Percentiles rank a stretch among this genome's conserved stretches.
phyloP scores from a whole-genome alignment of 2,888 invertebrate genomes.

The Melanostoma scalare region DNA sequence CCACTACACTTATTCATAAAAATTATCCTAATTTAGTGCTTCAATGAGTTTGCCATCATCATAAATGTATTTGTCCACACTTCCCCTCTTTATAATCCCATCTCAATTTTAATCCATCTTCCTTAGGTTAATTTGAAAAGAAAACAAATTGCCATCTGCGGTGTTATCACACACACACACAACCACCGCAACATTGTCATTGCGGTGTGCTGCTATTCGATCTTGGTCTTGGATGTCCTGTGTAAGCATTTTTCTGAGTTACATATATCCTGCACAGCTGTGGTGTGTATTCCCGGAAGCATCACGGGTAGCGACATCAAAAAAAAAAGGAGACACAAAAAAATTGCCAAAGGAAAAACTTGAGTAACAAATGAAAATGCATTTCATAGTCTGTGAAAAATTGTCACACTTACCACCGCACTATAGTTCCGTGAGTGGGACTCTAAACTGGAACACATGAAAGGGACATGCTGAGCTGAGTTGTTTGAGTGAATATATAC shows the following conservation, averaged over 20 bases:
- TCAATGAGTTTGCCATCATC: background rate
- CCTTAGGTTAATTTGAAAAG: conserved; percentile 66
- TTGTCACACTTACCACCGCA: conserved; percentile 53
- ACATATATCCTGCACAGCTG: conserved; percentile 21
- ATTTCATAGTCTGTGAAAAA: conserved; percentile 63
- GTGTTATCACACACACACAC: background rate
- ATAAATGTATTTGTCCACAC: conserved; percentile 17
- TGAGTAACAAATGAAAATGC: conserved; percentile 60
- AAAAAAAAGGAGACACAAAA: background rate
- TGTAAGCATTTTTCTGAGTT: conserved; percentile 23
- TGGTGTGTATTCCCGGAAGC: conserved; percentile 58
- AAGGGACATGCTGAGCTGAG: conserved; percentile 6
- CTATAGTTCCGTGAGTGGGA: conserved; percentile 32
- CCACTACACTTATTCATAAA: too few relatives aligned
- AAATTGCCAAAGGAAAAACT: background rate
- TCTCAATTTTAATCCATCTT: conserved; percentile 62
- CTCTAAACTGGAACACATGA: conserved; percentile 25
- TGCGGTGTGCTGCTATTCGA: conserved; percentile 10
- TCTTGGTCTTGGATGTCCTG: conserved; percentile 15
- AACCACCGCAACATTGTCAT: conserved; percentile 5
- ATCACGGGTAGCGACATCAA: conserved; percentile 6
- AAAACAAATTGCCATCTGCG: conserved; percentile 67
- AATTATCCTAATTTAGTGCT: too few relatives aligned
- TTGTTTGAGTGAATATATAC: conserved; percentile 11
- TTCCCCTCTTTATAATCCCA: conserved; percentile 43